These are phyloP conservation scores for Oreochromis spilurus DNA, from an alignment of 2,113 vertebrate genomes.

Conservation along the genomic window DNA sequence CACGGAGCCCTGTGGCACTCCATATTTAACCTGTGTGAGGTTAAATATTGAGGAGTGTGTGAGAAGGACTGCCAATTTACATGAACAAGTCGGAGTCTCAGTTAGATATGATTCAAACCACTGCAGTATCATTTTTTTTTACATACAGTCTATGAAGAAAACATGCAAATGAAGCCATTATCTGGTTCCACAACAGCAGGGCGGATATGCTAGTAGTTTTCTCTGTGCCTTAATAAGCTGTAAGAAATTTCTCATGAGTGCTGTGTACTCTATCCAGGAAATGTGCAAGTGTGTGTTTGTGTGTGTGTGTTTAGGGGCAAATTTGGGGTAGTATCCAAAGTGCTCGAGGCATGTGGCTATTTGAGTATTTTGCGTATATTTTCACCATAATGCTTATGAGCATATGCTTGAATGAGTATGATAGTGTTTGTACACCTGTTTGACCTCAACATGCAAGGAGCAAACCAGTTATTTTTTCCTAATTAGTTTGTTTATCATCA, in stretches of 20 bases:
- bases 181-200: not conserved
- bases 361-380: not conserved
- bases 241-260: not conserved
- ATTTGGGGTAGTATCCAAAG: not conserved
- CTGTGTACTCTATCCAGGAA: not conserved
- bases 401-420: not conserved
- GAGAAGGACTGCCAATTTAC: not conserved
- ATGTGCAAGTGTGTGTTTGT: not conserved
- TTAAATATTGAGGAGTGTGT: not conserved
- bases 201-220: not conserved
- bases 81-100: not conserved
- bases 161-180: not conserved
- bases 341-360: not conserved
- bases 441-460: conserved; percentile 2
- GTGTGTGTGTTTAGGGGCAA: not conserved
- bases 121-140: not conserved
- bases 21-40: not conserved
- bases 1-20: not conserved
- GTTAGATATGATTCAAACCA: not conserved
- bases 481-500: conserved; percentile 35
- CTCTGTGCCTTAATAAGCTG: not conserved
- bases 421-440: not conserved
- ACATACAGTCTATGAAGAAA: not conserved
- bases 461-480: not conserved
- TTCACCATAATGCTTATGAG: not conserved